These are phyloP conservation scores for Phyllostomus hastatus DNA, from an alignment of 2,113 vertebrate species.

Conservation along the genomic window DNA sequence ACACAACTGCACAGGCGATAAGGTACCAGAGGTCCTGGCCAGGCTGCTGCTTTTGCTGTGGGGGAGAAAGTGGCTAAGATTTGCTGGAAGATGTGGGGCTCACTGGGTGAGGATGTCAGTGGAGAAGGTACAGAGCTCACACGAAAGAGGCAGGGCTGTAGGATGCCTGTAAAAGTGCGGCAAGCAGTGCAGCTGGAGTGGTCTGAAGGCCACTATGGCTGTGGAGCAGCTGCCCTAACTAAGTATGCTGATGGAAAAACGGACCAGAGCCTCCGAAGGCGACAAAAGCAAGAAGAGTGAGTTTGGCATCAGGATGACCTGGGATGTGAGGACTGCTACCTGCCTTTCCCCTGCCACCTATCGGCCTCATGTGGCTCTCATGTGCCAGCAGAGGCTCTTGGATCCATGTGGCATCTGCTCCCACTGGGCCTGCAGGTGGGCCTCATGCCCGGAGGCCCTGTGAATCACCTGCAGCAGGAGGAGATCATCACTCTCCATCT, in stretches of 20 bases:
- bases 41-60: background rate
- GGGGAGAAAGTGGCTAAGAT: background rate
- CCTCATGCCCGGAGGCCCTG: background rate
- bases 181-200: background rate
- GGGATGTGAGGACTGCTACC: background rate
- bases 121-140: background rate
- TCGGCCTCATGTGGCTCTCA: background rate
- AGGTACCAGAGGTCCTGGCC: background rate
- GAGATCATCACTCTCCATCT: slow-evolving; percentile 15
- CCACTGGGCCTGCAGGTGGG: background rate
- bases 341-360: background rate
- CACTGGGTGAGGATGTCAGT: background rate
- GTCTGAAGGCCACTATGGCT: background rate
- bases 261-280: background rate
- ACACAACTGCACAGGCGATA: background rate
- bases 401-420: background rate
- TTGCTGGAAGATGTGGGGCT: background rate
- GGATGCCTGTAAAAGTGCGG: background rate
- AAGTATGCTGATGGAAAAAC: background rate
- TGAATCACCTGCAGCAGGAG: slow-evolving; percentile 55
- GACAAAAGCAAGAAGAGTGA: background rate
- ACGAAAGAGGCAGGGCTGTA: background rate
- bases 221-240: background rate
- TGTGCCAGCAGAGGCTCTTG: background rate
- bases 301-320: background rate